Evolutionary conservation across 2,888 invertebrate genomes (phyloP).

Genomic region (Pachliopta kotzebuea): DNA sequence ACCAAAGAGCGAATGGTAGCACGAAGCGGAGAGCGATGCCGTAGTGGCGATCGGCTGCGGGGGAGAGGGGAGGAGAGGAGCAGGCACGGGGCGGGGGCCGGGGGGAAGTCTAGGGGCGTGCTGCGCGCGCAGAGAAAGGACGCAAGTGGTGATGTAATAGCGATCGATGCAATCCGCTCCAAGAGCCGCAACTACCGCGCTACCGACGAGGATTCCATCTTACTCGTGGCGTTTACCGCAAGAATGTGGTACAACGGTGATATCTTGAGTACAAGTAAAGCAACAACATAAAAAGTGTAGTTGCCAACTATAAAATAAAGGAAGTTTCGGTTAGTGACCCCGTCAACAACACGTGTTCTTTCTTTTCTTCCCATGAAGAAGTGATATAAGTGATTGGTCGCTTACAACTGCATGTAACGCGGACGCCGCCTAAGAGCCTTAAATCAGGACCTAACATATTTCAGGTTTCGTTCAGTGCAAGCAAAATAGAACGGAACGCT

Average conservation of each 20-base stretch:
- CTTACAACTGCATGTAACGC: not conserved
- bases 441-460: slow-evolving; percentile 22
- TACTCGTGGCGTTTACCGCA: slow-evolving; percentile 15
- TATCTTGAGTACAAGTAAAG: not conserved
- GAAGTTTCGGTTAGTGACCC: slow-evolving; percentile 56
- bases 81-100: slow-evolving; percentile 34
- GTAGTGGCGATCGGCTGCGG: slow-evolving; percentile 51
- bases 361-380: slow-evolving; percentile 45
- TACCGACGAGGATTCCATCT: slow-evolving; percentile 26
- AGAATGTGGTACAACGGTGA: slow-evolving; percentile 9
- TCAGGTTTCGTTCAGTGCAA: slow-evolving; percentile 31
- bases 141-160: slow-evolving; percentile 77
- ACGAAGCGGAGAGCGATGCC: slow-evolving; percentile 54
- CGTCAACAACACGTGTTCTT: slow-evolving; percentile 48
- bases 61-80: slow-evolving; percentile 45
- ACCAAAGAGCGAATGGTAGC: slow-evolving; percentile 71
- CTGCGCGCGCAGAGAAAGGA: slow-evolving; percentile 79
- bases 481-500: slow-evolving; percentile 40
- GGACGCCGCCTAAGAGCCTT: not conserved
- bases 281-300: not conserved
- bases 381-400: slow-evolving; percentile 28
- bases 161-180: slow-evolving; percentile 70
- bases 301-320: not conserved
- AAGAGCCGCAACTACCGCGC: slow-evolving; percentile 49
- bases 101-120: slow-evolving; percentile 44